Base-by-base conservation (phyloP, 2,797 vertebrate genomes). In the Geotrypetes seraphini region DNA sequence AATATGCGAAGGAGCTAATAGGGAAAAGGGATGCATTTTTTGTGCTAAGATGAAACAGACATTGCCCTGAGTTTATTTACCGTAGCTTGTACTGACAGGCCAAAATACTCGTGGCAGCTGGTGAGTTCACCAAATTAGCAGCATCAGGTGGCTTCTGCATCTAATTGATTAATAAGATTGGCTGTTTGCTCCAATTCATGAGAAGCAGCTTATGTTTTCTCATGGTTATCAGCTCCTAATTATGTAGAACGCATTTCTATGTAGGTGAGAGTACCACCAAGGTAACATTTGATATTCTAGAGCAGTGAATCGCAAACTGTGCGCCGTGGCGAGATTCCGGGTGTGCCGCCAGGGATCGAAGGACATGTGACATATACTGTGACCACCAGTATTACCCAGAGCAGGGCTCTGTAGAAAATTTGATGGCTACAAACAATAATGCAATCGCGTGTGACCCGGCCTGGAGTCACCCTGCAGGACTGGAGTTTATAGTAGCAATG, bases 151-250 rank as follows among this genome's bases (percentile, higher is more conserved):
- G 36, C 39, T 62, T 39, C 8, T 57, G 41, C 3, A 5, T 35
- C 53, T 68, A 65, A 73, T 32, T 71, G 71, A 49, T 70, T 70
- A 68, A 64, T 63, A 41, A 4, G 7, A 53, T 47, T 6, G 7
- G n/a, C 35, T 36, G 31, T 61, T 64, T 48, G 25, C 19, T 34
- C 47, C 47, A 36, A 45, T 63, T 69, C 38, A 5, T 10, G 29
- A 66, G 33, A 66, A n/a, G 32, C 31, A 8, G 3, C 33, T 50
- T 43, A n/a, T 4, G 36, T 53, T 65, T 58, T 30, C 3, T 28
- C 43, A 41, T 18, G 25, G 17, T 62, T 53, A 24, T 31, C 37
- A 25, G 16, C 8, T 33, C 35, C 47, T 53, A 61, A 57, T 19
- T 52, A 40, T n/a, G n/a, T n/a, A n/a, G 40, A 52, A 50, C 31